Evolutionary conservation across 2,888 invertebrate genomes (phyloP), one percentile per base, ranked within the genome.

Genomic region (Mythimna loreyi): DNA sequence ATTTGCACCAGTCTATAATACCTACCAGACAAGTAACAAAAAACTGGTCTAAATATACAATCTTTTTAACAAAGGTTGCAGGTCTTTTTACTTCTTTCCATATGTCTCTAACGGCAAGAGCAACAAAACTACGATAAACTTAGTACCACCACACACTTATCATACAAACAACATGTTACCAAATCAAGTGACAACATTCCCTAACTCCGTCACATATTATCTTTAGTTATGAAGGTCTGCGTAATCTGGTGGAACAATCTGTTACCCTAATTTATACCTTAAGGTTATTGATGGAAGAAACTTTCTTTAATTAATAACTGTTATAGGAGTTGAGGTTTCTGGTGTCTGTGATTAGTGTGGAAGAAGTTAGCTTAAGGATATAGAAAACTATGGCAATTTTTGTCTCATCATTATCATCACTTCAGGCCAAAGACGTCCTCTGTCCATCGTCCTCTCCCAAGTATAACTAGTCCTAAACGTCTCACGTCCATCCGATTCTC

Each of bases 241-340:
- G 28, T 40, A 36, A 33, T 21, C 28, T 11, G 56, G 40, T 28
- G 23, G 21, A 53, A 57, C 70, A 78, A 59, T 66, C 57, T 66
- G 75, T 56, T 61, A 23, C 55, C 66, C 36, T 50, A 72, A 78
- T 75, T 66, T 66, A 72, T 62, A 66, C 49, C 43, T 52, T 72
- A 62, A 55, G 30, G 55, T 62, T 62, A 78, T 72, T 50, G 66
- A 72, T 78, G 78, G 66, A 25, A 9, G 61, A 25, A 78, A 72
- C 65, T 78, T 75, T 52, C 50, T 66, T 55, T 58, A 78, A 78
- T 66, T 59, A 66, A 55, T 66, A 47, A 53, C 16, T 40, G 50
- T 8, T 58, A 36, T 33, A 49, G 25, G 30, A 59, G 65, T 59
- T 59, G 23, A 1, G 25, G 30, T 56, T 71, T 28, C 28, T 57